Evolutionary conservation across 1,140 invertebrate genomes (phyloP).

Genomic region (Nasonia vitripennis): DNA sequence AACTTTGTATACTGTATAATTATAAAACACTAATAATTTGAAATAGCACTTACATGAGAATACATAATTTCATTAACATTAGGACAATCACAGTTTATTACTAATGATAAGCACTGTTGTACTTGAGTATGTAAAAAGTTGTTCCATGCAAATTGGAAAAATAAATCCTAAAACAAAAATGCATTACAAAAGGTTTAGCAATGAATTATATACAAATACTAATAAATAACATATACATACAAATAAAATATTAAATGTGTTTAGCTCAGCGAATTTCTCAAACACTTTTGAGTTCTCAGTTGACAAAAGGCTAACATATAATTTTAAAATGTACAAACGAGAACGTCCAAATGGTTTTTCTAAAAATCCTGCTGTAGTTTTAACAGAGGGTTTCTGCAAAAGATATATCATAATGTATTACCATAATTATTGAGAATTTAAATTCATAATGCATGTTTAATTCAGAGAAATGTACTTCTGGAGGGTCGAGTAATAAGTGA

Average conservation of each 20-base stretch:
- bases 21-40: background rate
- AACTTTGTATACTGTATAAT: no score
- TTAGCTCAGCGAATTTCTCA: constrained; percentile 74
- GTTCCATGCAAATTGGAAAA: constrained; percentile 90
- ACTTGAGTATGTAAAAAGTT: constrained; percentile 93
- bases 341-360: constrained; percentile 86
- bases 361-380: constrained; percentile 80
- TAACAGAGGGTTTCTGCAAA: constrained; percentile 77
- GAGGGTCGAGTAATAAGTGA: constrained; percentile 83
- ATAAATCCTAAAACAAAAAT: constrained; percentile 80
- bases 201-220: background rate
- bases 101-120: constrained; percentile 82
- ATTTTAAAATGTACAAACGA: constrained; percentile 83
- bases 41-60: constrained; percentile 71
- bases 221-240: constrained; percentile 71
- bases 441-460: constrained; percentile 34
- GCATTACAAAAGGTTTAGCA: background rate
- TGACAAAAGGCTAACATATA: constrained; percentile 82
- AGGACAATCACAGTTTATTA: constrained; percentile 75
- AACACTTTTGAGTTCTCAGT: constrained; percentile 80
- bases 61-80: constrained; percentile 66
- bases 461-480: constrained; percentile 77
- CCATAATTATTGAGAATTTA: background rate
- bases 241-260: constrained; percentile 79
- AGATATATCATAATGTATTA: constrained; percentile 24